Percentiles rank a stretch among this genome's conserved stretches.
Conservation (phyloP, 2,113 vertebrate species). For the Panurus biarmicus region DNA sequence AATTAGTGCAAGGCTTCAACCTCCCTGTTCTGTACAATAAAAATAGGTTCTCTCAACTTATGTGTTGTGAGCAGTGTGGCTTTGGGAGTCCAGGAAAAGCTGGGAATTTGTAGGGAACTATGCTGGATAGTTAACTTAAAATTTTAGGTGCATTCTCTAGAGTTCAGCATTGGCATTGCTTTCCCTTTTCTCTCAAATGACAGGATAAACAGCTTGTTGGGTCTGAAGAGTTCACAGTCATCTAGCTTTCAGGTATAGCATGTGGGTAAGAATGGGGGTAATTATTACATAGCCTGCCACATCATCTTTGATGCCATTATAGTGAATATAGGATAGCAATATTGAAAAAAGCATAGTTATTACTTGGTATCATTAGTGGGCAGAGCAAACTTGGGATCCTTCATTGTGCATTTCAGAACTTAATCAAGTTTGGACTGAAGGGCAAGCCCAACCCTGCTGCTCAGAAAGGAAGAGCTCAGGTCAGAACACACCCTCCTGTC, state of each 20-base stretch:
- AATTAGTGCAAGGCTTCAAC: conserved; percentile 15
- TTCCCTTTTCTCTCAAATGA: neutral
- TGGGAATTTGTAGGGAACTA: neutral
- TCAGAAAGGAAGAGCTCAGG: neutral
- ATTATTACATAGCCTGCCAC: neutral
- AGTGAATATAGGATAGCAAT: neutral
- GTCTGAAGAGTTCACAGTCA: neutral
- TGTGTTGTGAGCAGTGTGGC: neutral
- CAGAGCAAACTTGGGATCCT: neutral
- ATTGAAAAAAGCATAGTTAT: neutral
- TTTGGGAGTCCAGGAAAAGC: conserved; percentile 3
- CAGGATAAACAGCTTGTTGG: neutral
- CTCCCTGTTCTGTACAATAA: neutral
- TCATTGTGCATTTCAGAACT: neutral
- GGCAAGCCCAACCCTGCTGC: neutral
- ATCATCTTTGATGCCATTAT: neutral
- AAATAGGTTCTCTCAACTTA: neutral
- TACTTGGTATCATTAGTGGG: neutral
- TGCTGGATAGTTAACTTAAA: neutral
- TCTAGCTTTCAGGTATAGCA: neutral
- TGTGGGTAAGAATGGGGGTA: neutral
- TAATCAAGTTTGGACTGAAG: neutral
- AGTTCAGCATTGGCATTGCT: neutral
- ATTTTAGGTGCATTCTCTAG: neutral
- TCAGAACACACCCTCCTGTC: neutral